Base-by-base conservation (phyloP, 2,797 vertebrate genomes). In the Phylloscopus collybita region DNA sequence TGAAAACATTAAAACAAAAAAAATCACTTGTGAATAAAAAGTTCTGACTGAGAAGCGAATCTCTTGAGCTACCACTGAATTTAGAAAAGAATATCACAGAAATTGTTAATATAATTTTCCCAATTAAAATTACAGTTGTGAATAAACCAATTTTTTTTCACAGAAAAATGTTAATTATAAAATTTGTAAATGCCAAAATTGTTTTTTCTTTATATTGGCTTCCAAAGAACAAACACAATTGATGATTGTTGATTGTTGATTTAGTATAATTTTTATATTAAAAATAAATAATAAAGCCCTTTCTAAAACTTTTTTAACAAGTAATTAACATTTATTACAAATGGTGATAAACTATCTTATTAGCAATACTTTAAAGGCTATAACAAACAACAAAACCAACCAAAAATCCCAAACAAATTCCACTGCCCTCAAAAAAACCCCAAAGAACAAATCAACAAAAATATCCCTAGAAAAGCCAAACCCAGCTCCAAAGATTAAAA, bases 371-470 rank as follows among this genome's bases (percentile, higher is more conserved):
- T 80, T 51, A 76, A 80, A 80, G 36, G 8, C 7, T 16, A 44
- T 65, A 72, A 64, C 1, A 82, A 54, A 20, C 5, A 60, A 65
- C 2, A 38, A 53, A 59, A 26, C 2, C 25, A 53, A 19, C 5
- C 3, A 40, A 34, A 61, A 18, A 1, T 3, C 4, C 16, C n/a
- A 40, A 53, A 51, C 1, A 44, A n/a, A 34, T 5, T 61, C 20
- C 11, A 20, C 7, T 15, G 11, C 4, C 5, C n/a, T n/a, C 9
- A 54, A 60, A 45, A 54, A 51, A 61, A 6, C 0, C 12, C 6
- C 27, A 32, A 56, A 49, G 11, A 54, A 40, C 12, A 74, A 47
- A 47, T 11, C 15, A 62, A 2, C 3, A 54, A 62, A 72, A 54
- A 34, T 12, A 18, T 9, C 3, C 17, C 38, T 14, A 10, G 17